These are phyloP conservation scores for Tanytarsus gracilentus DNA, from an alignment of 2,888 invertebrate species.

Conservation along the genomic window DNA sequence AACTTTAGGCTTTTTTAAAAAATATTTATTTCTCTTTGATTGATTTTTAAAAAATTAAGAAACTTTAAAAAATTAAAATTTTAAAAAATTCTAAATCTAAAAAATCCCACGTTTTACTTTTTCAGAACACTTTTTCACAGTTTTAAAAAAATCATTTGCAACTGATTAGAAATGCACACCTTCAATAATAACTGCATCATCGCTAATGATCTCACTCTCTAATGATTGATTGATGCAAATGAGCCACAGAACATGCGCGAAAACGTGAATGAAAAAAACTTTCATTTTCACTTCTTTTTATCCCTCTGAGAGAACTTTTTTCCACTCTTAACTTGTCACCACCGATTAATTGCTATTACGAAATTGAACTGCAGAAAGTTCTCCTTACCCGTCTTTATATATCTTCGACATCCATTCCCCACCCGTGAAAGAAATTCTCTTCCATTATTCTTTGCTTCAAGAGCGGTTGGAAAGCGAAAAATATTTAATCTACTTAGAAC, in stretches of 20 bases:
- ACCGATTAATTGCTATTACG: slow-evolving; percentile 14
- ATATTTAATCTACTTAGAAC: background rate
- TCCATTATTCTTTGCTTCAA: slow-evolving; percentile 1
- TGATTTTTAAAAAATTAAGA: no score
- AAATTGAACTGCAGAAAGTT: background rate
- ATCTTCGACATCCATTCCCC: background rate
- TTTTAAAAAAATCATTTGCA: background rate
- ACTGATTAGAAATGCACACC: background rate
- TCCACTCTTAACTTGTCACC: background rate
- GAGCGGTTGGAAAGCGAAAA: background rate
- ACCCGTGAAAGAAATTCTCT: background rate
- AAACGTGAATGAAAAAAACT: no score
- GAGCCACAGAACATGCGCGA: background rate
- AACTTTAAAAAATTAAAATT: no score
- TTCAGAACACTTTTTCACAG: no score
- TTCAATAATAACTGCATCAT: slow-evolving; percentile 25
- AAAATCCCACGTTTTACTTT: no score
- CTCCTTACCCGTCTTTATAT: background rate
- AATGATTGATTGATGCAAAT: background rate
- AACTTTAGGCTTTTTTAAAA: no score
- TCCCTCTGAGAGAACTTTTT: no score
- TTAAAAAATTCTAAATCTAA: no score
- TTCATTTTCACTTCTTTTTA: no score
- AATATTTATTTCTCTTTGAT: no score
- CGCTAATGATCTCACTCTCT: background rate